Evolutionary conservation across 2,888 invertebrate genomes (phyloP), one percentile per base, ranked within the genome.

Genomic region (Pseudolycoriella hygida): DNA sequence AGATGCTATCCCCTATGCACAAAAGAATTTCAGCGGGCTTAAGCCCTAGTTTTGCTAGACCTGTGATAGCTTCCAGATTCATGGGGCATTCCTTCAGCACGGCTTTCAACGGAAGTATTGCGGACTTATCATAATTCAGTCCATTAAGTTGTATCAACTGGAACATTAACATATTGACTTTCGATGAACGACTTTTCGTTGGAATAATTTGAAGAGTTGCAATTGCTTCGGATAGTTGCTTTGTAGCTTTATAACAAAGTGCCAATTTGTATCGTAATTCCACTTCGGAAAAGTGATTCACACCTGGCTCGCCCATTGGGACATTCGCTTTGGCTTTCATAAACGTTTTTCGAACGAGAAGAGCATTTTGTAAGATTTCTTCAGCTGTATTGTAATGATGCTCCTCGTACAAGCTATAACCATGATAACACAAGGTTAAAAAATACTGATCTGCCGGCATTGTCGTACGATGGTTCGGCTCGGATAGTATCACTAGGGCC

Each of bases 91-190:
- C 78, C 51, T 77, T 71, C 42, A 88, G 58, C 10, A 86, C 83
- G 65, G 86, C 86, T 59, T 82, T 85, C 58, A 79, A 87, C 25
- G 79, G 76, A 2, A 77, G 71, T 43, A 80, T 74, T 0, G 84
- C 84, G 14, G 78, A 62, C 53, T 80, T 80, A 12, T 34, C 34
- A 10, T 18, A 3, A 15, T 30, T 11, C 66, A 76, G 75, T 11
- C 80, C 80, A 46, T 71, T 70, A 49, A 77, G 73, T 53, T 76
- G 74, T 53, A 80, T 80, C 52, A 86, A 67, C 57, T 77, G 76
- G 4, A 79, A 86, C 44, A 87, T 60, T 11, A 84, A 76, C 73
- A 85, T 76, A 56, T 86, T 82, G 3, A 85, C 72, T 59, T 80
- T 79, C 1, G 81, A 70, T 17, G 76, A 76, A 46, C 85, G 67